phyloP scores from a whole-genome alignment of 2,113 vertebrate genomes.

The Telmatochromis brichardi region DNA sequence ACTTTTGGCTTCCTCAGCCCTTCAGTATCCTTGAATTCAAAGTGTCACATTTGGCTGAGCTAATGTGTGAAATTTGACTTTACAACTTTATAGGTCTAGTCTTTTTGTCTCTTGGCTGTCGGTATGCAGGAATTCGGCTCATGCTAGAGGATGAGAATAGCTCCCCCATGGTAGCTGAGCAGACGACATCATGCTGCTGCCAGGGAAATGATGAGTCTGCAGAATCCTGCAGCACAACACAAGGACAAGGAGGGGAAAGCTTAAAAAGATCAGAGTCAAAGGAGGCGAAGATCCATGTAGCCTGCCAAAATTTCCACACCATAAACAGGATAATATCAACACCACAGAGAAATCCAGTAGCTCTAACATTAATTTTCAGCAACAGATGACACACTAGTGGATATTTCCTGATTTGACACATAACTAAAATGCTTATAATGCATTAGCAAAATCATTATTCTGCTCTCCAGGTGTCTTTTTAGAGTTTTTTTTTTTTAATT shows the following conservation, averaged over 20 bases:
- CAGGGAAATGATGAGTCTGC: slow-evolving; percentile 42
- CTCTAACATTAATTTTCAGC: not conserved
- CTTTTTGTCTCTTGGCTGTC: not conserved
- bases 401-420: not conserved
- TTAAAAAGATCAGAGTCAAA: not conserved
- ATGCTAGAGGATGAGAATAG: slow-evolving; percentile 11
- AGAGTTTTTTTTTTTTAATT: too few relatives aligned
- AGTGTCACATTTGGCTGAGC: not conserved
- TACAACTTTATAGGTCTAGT: not conserved
- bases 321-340: not conserved
- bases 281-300: not conserved
- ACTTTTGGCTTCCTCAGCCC: not conserved
- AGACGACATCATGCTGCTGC: slow-evolving; percentile 14
- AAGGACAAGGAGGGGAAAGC: slow-evolving; percentile 29
- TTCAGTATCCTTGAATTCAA: not conserved
- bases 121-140: not conserved
- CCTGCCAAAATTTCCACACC: not conserved
- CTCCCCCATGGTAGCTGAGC: slow-evolving; percentile 1
- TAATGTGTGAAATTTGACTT: not conserved
- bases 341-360: not conserved
- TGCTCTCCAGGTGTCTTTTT: not conserved
- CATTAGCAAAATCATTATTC: not conserved
- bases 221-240: slow-evolving; percentile 19
- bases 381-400: not conserved
- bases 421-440: not conserved